These are phyloP conservation scores for Mythimna albipuncta DNA, from an alignment of 2,888 invertebrate species.

Conservation along the genomic window DNA sequence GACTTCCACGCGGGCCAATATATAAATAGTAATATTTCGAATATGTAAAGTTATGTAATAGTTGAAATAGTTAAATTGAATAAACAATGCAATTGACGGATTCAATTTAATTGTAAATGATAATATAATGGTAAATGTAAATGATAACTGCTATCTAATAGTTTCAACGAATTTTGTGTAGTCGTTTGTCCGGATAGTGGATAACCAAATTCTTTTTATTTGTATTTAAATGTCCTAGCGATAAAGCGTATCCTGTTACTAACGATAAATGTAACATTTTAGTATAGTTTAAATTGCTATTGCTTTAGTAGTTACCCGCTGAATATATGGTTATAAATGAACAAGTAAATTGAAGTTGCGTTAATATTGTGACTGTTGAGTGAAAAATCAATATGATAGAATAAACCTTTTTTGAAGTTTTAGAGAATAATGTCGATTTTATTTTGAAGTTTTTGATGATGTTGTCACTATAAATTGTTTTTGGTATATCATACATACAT, in stretches of 20 bases:
- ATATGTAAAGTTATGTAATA: no score
- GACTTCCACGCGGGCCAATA: no score
- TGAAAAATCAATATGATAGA: background rate
- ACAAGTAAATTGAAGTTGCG: background rate
- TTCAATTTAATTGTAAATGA: background rate
- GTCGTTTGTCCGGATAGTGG: conserved; percentile 53
- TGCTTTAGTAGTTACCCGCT: background rate
- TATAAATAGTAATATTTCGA: no score
- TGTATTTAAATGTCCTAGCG: conserved; percentile 52
- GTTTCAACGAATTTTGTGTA: conserved; percentile 51
- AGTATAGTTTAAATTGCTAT: conserved; percentile 41
- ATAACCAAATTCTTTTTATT: conserved; percentile 54
- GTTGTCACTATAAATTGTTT: background rate
- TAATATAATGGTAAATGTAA: background rate
- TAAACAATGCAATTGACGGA: background rate
- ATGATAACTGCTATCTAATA: conserved; percentile 15
- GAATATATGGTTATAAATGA: conserved; percentile 16
- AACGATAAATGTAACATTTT: conserved; percentile 55
- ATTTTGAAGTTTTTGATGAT: background rate
- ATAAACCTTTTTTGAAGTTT: background rate
- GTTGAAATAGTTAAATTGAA: no score
- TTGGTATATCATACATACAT: no score
- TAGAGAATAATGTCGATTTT: background rate
- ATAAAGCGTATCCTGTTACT: conserved; percentile 66
- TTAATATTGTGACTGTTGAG: background rate